Evolutionary conservation across 2,888 invertebrate genomes (phyloP).

Genomic region (Vanessa cardui): DNA sequence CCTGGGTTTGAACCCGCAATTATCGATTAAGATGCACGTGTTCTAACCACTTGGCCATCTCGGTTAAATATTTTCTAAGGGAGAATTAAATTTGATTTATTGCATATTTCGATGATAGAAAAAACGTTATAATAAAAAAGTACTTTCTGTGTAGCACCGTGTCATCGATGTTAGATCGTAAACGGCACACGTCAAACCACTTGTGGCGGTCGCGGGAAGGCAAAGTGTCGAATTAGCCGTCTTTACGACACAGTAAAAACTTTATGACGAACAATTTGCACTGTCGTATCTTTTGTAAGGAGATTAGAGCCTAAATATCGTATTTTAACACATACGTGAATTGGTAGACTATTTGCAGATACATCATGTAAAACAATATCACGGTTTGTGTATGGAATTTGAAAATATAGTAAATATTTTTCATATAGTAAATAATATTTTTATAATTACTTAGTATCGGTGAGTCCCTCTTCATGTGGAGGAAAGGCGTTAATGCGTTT

Average conservation of each 20-base stretch:
- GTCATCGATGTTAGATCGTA: constrained; percentile 8
- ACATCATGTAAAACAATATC: background rate
- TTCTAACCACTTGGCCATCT: no score
- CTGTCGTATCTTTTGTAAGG: constrained; percentile 35
- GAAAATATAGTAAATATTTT: no score
- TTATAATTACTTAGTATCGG: no score
- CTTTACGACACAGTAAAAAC: constrained; percentile 38
- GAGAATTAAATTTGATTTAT: no score
- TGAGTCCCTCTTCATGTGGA: no score
- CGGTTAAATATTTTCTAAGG: no score
- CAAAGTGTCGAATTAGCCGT: constrained; percentile 16
- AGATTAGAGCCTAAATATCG: constrained; percentile 31
- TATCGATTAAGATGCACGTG: no score
- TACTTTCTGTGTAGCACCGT: background rate
- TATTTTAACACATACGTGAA: background rate
- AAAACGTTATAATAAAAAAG: background rate
- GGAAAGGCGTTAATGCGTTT: no score
- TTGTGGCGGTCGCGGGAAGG: constrained; percentile 6
- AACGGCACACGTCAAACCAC: constrained; percentile 6
- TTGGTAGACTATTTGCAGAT: background rate
- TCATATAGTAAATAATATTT: no score
- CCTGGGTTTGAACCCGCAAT: no score
- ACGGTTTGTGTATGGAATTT: no score
- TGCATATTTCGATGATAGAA: background rate
- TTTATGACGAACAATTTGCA: constrained; percentile 43